phyloP scores from a whole-genome alignment of 2,113 vertebrate genomes.

The Xiphias gladius region DNA sequence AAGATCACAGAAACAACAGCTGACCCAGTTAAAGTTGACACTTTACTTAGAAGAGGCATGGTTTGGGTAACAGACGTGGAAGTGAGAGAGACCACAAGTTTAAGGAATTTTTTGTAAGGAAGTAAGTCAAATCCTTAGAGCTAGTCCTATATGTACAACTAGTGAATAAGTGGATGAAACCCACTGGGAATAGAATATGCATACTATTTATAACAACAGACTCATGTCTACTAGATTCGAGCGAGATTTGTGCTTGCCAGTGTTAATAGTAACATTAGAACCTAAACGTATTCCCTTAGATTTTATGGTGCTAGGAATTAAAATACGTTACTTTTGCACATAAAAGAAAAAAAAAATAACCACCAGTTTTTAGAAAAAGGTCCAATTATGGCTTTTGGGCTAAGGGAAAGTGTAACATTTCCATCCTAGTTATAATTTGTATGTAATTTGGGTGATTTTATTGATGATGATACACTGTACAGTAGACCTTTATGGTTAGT shows the following conservation, averaged over 20 bases:
- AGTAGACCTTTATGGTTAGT: background rate
- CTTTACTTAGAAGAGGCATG: background rate
- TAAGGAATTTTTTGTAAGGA: background rate
- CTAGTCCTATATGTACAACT: background rate
- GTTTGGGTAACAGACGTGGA: background rate
- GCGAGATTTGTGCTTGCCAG: background rate
- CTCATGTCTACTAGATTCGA: background rate
- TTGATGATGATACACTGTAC: background rate
- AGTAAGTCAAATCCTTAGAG: background rate
- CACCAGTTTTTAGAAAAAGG: background rate
- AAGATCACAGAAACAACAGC: conserved; percentile 3
- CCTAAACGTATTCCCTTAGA: background rate
- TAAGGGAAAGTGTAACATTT: background rate
- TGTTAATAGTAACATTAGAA: background rate
- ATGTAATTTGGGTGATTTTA: background rate
- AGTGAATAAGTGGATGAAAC: background rate
- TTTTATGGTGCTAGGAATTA: background rate
- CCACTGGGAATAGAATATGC: background rate
- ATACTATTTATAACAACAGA: background rate
- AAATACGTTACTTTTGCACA: background rate
- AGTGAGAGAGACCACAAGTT: background rate
- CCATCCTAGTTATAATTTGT: background rate
- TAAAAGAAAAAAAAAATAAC: background rate
- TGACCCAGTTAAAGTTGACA: conserved; percentile 43
- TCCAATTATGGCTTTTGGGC: background rate